These are phyloP conservation scores for Lytechinus pictus DNA, from an alignment of 35 echinoderm and acorn worm species.

Conservation along the genomic window DNA sequence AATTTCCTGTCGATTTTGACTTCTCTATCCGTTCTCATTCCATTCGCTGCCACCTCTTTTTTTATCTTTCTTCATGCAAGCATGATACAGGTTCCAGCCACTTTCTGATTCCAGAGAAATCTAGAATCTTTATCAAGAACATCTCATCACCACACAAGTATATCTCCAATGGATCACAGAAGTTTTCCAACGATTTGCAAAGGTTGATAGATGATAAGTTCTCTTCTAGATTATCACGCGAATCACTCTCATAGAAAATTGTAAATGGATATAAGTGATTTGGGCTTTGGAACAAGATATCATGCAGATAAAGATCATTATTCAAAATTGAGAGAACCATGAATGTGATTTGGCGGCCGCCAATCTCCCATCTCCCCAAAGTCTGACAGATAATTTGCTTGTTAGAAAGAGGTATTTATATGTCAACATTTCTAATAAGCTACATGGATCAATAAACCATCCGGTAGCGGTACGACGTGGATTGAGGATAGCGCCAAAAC, in stretches of 20 bases:
- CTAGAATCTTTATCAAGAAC: slow-evolving; percentile 47
- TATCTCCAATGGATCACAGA: neutral
- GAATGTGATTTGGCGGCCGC: neutral
- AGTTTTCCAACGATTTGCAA: neutral
- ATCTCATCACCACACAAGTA: slow-evolving; percentile 45
- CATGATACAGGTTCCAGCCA: slow-evolving; percentile 43
- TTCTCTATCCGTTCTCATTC: slow-evolving; percentile 23
- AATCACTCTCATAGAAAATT: slow-evolving; percentile 80
- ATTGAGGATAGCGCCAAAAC: too few species aligned
- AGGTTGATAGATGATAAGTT: slow-evolving; percentile 24
- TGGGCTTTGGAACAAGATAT: slow-evolving; percentile 59
- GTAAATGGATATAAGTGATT: slow-evolving; percentile 61
- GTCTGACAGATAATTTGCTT: neutral
- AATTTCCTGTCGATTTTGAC: slow-evolving; percentile 42
- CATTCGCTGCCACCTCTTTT: slow-evolving; percentile 31
- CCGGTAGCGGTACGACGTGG: neutral
- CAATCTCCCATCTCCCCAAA: neutral
- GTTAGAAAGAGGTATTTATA: neutral
- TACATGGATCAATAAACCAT: neutral
- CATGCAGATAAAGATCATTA: slow-evolving; percentile 52
- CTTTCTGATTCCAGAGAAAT: too few species aligned
- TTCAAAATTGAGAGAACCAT: slow-evolving; percentile 32
- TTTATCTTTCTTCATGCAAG: neutral
- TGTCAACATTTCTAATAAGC: neutral
- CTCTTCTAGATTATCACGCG: slow-evolving; percentile 72